These are phyloP conservation scores for Oryzias celebensis DNA, from an alignment of 2,113 vertebrate species.

Conservation along the genomic window DNA sequence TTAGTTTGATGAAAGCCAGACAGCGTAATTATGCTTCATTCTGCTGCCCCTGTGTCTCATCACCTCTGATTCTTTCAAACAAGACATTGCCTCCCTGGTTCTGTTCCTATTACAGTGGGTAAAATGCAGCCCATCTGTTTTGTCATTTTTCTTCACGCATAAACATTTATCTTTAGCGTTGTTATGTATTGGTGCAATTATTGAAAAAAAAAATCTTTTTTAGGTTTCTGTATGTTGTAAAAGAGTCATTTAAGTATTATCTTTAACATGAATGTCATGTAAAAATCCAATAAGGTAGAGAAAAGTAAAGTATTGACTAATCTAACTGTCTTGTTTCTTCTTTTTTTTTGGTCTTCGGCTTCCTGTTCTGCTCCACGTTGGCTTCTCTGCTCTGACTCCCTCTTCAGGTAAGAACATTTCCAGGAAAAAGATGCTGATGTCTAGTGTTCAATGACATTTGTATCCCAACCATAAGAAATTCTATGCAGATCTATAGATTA, in stretches of 20 bases:
- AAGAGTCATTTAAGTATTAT: too few relatives aligned
- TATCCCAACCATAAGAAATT: too few relatives aligned
- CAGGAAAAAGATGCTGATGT: constrained; percentile 18
- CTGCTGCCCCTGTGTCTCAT: constrained; percentile 59
- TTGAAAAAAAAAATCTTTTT: too few relatives aligned
- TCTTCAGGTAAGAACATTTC: constrained; percentile 65
- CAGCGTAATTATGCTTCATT: constrained; percentile 50
- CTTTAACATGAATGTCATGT: too few relatives aligned
- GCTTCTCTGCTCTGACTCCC: constrained; percentile 25
- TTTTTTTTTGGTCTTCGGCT: constrained; percentile 24
- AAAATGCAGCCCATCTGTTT: constrained; percentile 35
- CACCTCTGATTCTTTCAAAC: constrained; percentile 62
- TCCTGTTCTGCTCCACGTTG: background rate
- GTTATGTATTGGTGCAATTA: too few relatives aligned
- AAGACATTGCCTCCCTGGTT: constrained; percentile 52
- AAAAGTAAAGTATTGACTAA: constrained; percentile 28
- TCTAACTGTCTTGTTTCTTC: constrained; percentile 47
- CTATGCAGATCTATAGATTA: too few relatives aligned
- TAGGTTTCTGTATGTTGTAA: too few relatives aligned
- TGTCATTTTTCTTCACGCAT: background rate
- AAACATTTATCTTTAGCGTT: too few relatives aligned
- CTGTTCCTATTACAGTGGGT: constrained; percentile 42
- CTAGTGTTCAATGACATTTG: constrained; percentile 13
- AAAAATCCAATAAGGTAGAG: constrained; percentile 18
- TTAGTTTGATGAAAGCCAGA: constrained; percentile 62